A percentile compares a stretch with the other conserved stretches of the same genome.
These are phyloP conservation scores for Saguinus imperator DNA, from an alignment of 2,113 vertebrate genomes.

Conservation along the genomic window DNA sequence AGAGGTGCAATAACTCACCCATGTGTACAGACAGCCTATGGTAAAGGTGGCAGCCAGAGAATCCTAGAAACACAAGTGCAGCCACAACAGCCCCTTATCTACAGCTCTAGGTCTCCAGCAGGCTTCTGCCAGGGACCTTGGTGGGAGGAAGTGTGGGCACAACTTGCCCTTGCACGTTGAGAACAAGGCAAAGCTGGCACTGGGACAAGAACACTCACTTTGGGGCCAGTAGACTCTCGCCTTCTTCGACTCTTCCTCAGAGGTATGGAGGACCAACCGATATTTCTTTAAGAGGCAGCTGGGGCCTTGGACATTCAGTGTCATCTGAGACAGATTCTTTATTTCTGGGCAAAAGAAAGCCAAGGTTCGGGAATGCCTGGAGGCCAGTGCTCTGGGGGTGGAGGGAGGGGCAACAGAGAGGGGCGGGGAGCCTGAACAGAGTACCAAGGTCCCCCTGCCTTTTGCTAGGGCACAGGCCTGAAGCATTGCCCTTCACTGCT, in stretches of 20 bases:
- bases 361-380: neutral
- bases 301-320: slow-evolving; percentile 88
- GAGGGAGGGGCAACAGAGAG: too few relatives aligned
- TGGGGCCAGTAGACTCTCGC: slow-evolving; percentile 84
- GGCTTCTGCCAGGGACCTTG: fast-evolving
- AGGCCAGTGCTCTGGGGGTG: neutral
- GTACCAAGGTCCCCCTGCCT: fast-evolving
- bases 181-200: fast-evolving
- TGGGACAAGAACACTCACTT: neutral
- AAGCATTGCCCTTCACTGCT: neutral
- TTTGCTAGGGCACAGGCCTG: fast-evolving
- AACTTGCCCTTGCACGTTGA: fast-evolving
- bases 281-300: slow-evolving; percentile 83
- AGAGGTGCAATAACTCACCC: too few relatives aligned
- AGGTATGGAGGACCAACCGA: slow-evolving; percentile 88
- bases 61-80: too few relatives aligned
- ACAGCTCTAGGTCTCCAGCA: neutral
- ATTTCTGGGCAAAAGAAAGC: slow-evolving; percentile 80
- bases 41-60: neutral
- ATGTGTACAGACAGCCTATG: too few relatives aligned
- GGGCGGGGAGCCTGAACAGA: fast-evolving
- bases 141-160: fast-evolving
- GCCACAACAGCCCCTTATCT: neutral
- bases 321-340: slow-evolving; percentile 89
- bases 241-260: slow-evolving; percentile 79